A percentile compares a stretch with the other conserved stretches of the same genome.
Evolutionary conservation across 2,797 vertebrate genomes (phyloP).

Genomic region (Parauchenoglanis punctatus): DNA sequence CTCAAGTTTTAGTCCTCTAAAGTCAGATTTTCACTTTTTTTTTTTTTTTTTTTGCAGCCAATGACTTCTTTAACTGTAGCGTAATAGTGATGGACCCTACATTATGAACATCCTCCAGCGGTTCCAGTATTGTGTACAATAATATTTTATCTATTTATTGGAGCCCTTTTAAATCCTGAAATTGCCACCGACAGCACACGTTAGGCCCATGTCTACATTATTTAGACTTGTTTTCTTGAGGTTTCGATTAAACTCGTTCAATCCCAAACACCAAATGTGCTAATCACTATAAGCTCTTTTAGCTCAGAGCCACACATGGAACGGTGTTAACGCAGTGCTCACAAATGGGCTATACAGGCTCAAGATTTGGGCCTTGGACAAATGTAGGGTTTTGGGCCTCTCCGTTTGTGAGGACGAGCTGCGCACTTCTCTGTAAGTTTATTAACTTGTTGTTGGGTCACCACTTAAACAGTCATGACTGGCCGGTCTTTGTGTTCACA

Average conservation of each 20-base stretch:
- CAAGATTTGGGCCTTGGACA: neutral
- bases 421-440: slow-evolving; percentile 31
- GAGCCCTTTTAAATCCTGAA: neutral
- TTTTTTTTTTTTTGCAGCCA: neutral
- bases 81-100: neutral
- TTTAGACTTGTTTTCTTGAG: neutral
- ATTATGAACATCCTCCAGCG: neutral
- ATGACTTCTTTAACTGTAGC: neutral
- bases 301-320: neutral
- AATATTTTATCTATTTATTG: neutral
- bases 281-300: neutral
- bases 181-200: neutral
- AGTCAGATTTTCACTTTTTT: neutral
- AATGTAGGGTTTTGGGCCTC: neutral
- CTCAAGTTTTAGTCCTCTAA: neutral
- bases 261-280: neutral
- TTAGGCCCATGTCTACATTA: neutral
- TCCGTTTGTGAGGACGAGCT: slow-evolving; percentile 9
- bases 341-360: slow-evolving; percentile 11
- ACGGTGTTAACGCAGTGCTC: slow-evolving; percentile 2
- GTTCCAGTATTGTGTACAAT: neutral
- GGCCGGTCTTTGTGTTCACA: neutral
- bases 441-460: slow-evolving; percentile 32
- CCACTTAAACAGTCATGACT: slow-evolving; percentile 15
- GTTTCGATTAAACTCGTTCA: too few relatives aligned